phyloP scores from a whole-genome alignment of 1,140 invertebrate species.

The Scaptomyza hsui region DNA sequence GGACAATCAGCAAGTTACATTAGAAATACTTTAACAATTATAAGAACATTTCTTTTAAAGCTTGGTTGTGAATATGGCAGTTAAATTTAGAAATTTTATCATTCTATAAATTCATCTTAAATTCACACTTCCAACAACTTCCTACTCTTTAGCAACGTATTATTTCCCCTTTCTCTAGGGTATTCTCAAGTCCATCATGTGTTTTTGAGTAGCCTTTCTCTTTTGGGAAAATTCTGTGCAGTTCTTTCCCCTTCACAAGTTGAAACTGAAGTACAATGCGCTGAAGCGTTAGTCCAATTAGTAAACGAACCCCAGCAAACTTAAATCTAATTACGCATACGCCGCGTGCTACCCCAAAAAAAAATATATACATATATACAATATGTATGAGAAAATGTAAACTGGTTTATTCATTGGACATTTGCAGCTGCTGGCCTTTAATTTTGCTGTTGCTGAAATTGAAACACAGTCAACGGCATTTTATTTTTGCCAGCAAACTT shows the following conservation, averaged over 20 bases:
- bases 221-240: not conserved
- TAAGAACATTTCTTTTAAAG: too few species aligned
- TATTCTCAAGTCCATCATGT: not conserved
- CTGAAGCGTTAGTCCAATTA: slow-evolving; percentile 64
- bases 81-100: too few species aligned
- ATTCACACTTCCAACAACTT: too few species aligned
- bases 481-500: slow-evolving; percentile 10
- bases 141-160: too few species aligned
- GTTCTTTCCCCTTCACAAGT: too few species aligned
- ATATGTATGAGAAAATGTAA: slow-evolving; percentile 11
- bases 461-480: slow-evolving; percentile 25
- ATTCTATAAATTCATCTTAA: too few species aligned
- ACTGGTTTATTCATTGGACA: slow-evolving; percentile 33
- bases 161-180: too few species aligned
- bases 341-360: slow-evolving; percentile 45
- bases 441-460: slow-evolving; percentile 18
- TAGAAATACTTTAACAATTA: too few species aligned
- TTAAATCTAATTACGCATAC: slow-evolving; percentile 75
- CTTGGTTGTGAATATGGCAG: too few species aligned
- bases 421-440: slow-evolving; percentile 34
- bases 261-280: slow-evolving; percentile 33
- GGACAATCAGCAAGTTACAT: too few species aligned
- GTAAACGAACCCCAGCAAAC: slow-evolving; percentile 45
- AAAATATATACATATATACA: not conserved
- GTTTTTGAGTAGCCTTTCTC: too few species aligned